Conservation (phyloP, 2,888 invertebrate genomes). For the Allophyes oxyacanthae region DNA sequence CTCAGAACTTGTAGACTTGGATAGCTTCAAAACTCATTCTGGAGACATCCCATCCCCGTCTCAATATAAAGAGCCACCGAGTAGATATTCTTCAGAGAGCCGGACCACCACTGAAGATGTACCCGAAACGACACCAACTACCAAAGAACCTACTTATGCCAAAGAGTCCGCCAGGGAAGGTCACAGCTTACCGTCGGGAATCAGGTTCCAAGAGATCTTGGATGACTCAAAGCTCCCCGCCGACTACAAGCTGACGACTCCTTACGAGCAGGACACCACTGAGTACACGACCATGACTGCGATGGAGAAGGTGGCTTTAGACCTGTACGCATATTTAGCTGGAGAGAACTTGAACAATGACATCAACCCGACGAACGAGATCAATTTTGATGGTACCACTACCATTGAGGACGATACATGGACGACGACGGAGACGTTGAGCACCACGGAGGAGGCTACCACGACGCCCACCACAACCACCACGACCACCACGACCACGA, state of each 20-base stretch:
- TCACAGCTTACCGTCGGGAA: slow-evolving; percentile 79
- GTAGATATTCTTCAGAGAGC: slow-evolving; percentile 84
- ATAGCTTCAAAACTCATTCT: slow-evolving; percentile 93
- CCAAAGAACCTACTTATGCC: slow-evolving; percentile 70
- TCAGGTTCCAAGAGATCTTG: slow-evolving; percentile 78
- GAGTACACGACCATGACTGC: slow-evolving; percentile 91
- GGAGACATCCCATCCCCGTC: slow-evolving; percentile 87
- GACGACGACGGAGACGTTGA: slow-evolving; percentile 84
- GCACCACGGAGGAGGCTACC: slow-evolving; percentile 84
- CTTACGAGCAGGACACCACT: slow-evolving; percentile 84
- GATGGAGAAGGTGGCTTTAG: slow-evolving; percentile 95
- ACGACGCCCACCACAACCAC: slow-evolving; percentile 89
- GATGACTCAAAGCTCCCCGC: slow-evolving; percentile 83
- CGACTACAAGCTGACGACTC: slow-evolving; percentile 80
- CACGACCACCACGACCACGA: slow-evolving; percentile 89
- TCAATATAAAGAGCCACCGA: slow-evolving; percentile 86
- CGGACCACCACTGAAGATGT: slow-evolving; percentile 87
- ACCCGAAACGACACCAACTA: slow-evolving; percentile 78
- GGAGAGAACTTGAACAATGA: slow-evolving; percentile 91
- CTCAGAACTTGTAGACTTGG: slow-evolving; percentile 94
- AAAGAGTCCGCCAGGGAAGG: slow-evolving; percentile 78
- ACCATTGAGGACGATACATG: slow-evolving; percentile 75
- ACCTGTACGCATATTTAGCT: slow-evolving; percentile 94
- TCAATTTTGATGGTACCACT: slow-evolving; percentile 76
- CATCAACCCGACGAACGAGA: slow-evolving; percentile 77